These are phyloP conservation scores for Cherax destructor DNA, from an alignment of 1,140 invertebrate species.

Conservation along the genomic window DNA sequence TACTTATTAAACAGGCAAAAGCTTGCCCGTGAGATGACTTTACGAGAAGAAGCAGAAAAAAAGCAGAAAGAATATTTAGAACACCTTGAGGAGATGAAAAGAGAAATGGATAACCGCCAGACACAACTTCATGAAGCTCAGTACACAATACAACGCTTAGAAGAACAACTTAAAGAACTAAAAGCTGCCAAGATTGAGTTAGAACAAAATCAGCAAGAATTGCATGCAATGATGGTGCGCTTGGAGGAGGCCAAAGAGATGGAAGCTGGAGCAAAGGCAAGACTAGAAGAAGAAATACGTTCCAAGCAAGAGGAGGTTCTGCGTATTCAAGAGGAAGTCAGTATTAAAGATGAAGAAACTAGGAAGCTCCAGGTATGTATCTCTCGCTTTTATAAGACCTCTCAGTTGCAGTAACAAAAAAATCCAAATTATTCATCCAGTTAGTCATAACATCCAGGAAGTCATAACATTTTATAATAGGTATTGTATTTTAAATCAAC, in stretches of 20 bases:
- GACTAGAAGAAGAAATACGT: constrained; percentile 93
- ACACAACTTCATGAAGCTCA: constrained; percentile 90
- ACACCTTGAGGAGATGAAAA: constrained; percentile 81
- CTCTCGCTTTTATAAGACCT: constrained; percentile 45
- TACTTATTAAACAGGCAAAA: constrained; percentile 78
- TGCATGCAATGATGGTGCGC: constrained; percentile 93
- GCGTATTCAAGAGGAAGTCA: constrained; percentile 90
- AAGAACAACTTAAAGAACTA: constrained; percentile 92
- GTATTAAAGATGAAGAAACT: constrained; percentile 92
- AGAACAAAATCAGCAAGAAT: constrained; percentile 88
- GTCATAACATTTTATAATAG: background rate
- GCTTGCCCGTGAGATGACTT: constrained; percentile 94
- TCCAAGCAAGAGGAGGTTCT: constrained; percentile 91
- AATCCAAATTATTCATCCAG: background rate
- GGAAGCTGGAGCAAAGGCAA: constrained; percentile 92
- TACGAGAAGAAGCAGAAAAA: constrained; percentile 91
- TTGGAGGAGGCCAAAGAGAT: constrained; percentile 91
- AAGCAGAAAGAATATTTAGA: constrained; percentile 95
- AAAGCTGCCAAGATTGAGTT: constrained; percentile 95
- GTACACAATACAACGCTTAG: constrained; percentile 95
- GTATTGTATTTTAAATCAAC: too few species aligned
- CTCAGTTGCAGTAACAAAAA: background rate
- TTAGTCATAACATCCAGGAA: background rate
- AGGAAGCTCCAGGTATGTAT: constrained; percentile 82
- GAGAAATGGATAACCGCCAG: constrained; percentile 85